These are phyloP conservation scores for Actinopyga echinites DNA, from an alignment of 53 echinoderm and acorn worm species.

Conservation along the genomic window DNA sequence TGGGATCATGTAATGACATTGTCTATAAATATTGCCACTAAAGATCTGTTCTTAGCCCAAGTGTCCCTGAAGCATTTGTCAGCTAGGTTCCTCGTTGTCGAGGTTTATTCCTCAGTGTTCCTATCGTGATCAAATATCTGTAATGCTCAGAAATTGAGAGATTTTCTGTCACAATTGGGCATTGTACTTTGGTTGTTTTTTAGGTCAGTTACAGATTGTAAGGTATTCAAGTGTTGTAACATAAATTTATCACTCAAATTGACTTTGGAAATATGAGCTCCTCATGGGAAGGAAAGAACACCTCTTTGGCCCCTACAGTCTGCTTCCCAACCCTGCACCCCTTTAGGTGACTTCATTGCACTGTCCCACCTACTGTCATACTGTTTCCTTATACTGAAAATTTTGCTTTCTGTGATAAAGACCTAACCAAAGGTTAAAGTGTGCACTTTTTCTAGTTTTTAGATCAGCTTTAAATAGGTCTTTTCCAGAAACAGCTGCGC, in stretches of 20 bases:
- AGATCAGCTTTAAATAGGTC: too few relatives aligned
- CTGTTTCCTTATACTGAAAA: background rate
- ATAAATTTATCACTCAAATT: constrained; percentile 6
- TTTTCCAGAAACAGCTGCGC: too few relatives aligned
- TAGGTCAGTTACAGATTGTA: background rate
- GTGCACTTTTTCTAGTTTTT: too few relatives aligned
- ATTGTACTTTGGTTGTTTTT: constrained; percentile 3
- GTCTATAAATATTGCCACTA: too few relatives aligned
- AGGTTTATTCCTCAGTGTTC: too few relatives aligned
- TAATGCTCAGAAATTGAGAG: too few relatives aligned
- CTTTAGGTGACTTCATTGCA: background rate
- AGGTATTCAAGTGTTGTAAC: background rate
- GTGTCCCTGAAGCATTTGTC: too few relatives aligned
- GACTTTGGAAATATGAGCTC: constrained; percentile 21
- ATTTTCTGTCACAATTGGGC: background rate
- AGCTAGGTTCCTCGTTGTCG: too few relatives aligned
- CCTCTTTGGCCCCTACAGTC: background rate
- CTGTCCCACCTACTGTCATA: background rate
- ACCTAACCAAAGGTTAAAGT: background rate
- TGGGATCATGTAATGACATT: too few relatives aligned
- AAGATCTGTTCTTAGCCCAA: too few relatives aligned
- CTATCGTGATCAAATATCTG: too few relatives aligned
- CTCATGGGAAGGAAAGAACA: background rate
- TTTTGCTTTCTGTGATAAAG: background rate
- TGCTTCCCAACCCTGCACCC: background rate